A percentile compares a stretch with the other conserved stretches of the same genome.
Evolutionary conservation across 1,140 invertebrate genomes (phyloP).

Genomic region (Zaprionus ghesquierei): DNA sequence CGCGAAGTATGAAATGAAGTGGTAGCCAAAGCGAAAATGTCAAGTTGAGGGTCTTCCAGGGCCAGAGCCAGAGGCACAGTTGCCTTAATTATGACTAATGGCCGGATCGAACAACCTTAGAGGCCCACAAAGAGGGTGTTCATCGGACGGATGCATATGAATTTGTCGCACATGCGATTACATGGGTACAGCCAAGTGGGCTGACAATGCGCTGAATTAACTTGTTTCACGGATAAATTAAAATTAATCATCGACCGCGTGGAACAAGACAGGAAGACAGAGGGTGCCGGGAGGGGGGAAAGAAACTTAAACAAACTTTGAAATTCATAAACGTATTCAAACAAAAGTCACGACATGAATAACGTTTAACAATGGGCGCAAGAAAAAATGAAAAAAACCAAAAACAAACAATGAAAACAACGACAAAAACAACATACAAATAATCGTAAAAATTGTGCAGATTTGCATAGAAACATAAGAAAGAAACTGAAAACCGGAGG

Average conservation of each 20-base stretch:
- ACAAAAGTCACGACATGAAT: conserved; percentile 29
- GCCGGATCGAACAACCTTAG: conserved; percentile 44
- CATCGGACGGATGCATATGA: background rate
- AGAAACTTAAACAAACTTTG: conserved; percentile 25
- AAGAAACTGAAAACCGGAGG: background rate
- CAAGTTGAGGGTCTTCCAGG: conserved; percentile 51
- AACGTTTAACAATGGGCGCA: conserved; percentile 16
- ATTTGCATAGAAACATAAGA: conserved; percentile 30
- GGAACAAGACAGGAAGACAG: background rate
- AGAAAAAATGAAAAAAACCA: background rate
- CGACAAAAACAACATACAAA: conserved; percentile 4
- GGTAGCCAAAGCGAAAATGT: conserved; percentile 26
- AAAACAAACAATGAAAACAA: conserved; percentile 1
- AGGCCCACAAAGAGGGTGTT: conserved; percentile 1
- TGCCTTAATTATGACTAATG: conserved; percentile 73
- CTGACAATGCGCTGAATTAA: conserved; percentile 25
- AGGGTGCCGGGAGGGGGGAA: no score
- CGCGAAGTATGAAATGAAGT: background rate
- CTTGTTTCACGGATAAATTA: conserved; percentile 25
- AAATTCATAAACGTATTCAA: conserved; percentile 11
- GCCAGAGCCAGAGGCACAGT: conserved; percentile 35
- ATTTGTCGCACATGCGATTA: conserved; percentile 3
- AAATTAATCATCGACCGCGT: conserved; percentile 5
- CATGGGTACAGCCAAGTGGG: conserved; percentile 15
- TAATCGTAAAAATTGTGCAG: background rate